phyloP scores from a whole-genome alignment of 2,797 vertebrate species.

The Phataginus tricuspis region DNA sequence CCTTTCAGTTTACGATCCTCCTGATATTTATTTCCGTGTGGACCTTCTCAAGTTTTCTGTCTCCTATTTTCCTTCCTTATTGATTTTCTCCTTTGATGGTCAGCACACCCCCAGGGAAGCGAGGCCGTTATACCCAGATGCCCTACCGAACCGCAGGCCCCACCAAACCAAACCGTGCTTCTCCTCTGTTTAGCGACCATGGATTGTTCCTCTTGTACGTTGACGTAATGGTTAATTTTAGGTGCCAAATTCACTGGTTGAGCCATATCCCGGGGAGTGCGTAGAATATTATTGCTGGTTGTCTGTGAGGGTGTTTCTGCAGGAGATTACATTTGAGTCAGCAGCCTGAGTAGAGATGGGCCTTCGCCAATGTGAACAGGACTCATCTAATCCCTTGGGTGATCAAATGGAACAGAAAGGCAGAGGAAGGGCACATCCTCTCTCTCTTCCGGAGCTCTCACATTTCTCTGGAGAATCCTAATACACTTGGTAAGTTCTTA shows the following conservation, averaged over 20 bases:
- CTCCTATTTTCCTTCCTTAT: background rate
- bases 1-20: background rate
- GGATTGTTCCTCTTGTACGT: no score
- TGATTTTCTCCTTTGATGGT: background rate
- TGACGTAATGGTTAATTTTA: background rate
- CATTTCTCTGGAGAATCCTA: background rate
- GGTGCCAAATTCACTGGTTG: background rate
- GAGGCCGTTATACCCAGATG: background rate
- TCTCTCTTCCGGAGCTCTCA: background rate
- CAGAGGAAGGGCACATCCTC: background rate
- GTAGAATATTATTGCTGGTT: background rate
- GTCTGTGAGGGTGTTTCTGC: background rate
- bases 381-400: background rate
- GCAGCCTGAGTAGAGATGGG: background rate
- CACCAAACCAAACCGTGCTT: background rate
- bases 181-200: background rate
- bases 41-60: background rate
- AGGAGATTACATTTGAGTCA: background rate
- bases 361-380: no score
- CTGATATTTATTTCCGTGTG: background rate
- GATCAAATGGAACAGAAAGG: background rate
- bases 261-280: background rate
- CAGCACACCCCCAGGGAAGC: background rate
- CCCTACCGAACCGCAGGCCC: background rate
- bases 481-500: background rate